Percentiles rank a stretch among this genome's conserved stretches.
Evolutionary conservation across 2,113 vertebrate species (phyloP).

Genomic region (Lathamus discolor): DNA sequence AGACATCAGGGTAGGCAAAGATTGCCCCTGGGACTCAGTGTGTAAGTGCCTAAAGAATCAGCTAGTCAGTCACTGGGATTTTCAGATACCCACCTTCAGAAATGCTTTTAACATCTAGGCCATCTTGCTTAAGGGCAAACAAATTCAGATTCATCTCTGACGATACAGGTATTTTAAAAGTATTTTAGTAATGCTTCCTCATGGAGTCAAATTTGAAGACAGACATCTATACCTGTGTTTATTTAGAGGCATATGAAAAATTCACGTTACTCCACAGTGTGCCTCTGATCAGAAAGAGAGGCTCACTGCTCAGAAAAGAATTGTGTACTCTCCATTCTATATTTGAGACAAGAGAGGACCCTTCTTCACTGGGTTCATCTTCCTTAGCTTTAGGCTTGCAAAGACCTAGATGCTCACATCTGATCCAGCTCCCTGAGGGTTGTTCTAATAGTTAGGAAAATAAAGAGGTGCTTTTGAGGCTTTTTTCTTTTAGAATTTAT

Average conservation of each 20-base stretch:
- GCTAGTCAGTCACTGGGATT: background rate
- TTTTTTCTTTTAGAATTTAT: background rate
- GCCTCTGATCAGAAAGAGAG: background rate
- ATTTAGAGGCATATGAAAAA: background rate
- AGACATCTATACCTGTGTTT: background rate
- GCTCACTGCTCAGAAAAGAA: background rate
- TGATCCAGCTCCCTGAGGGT: background rate
- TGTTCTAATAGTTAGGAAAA: background rate
- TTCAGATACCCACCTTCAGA: slow-evolving; percentile 13
- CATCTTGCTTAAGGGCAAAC: background rate
- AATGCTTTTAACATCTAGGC: slow-evolving; percentile 5
- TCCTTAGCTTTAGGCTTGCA: background rate
- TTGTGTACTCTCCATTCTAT: background rate
- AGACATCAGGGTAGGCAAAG: background rate
- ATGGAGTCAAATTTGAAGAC: background rate
- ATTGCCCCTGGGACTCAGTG: background rate
- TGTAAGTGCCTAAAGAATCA: background rate
- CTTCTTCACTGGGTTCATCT: background rate
- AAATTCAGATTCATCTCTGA: slow-evolving; percentile 13
- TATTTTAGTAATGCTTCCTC: background rate
- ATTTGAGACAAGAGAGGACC: accelerated
- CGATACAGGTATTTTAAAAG: background rate
- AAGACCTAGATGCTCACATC: background rate
- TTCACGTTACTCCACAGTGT: background rate
- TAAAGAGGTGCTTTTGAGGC: background rate